phyloP scores from a whole-genome alignment of 2,113 vertebrate species.

The Laticauda colubrina region DNA sequence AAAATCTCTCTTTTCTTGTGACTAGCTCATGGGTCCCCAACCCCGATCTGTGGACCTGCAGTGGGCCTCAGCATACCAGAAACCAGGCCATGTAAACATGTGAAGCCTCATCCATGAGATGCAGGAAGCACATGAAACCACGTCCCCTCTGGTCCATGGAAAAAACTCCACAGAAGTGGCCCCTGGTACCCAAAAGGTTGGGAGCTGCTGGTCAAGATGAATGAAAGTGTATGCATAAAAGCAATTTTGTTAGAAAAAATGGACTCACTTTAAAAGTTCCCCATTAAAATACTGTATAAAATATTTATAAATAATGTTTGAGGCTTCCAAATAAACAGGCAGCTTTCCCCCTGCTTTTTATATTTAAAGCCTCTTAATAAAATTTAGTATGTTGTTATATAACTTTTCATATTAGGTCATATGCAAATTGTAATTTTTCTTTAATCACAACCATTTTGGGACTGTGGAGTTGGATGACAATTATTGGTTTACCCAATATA shows the following conservation, averaged over 20 bases:
- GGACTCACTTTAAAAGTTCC: conserved; percentile 51
- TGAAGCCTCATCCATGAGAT: too few species aligned
- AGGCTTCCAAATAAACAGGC: background rate
- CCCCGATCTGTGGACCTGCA: too few species aligned
- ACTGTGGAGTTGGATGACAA: background rate
- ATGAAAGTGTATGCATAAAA: conserved; percentile 45
- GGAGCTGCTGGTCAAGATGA: background rate
- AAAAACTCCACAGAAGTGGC: too few species aligned
- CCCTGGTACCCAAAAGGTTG: too few species aligned
- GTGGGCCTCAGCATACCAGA: too few species aligned
- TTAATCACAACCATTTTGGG: background rate
- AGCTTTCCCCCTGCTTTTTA: conserved; percentile 23
- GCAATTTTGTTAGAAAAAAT: conserved; percentile 59
- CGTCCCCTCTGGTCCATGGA: too few species aligned
- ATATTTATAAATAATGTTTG: conserved; percentile 39
- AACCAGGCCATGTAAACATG: too few species aligned
- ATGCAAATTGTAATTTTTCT: conserved; percentile 5
- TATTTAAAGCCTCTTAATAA: conserved; percentile 42
- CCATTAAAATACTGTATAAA: conserved; percentile 53
- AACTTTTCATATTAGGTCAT: conserved; percentile 28
- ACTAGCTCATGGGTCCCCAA: too few species aligned
- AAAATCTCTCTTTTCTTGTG: conserved; percentile 48
- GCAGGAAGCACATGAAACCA: too few species aligned
- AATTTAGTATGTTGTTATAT: conserved; percentile 27
- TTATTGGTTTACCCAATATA: background rate